Base-by-base conservation (phyloP, 2,797 vertebrate species). In the Sciaenops ocellatus region DNA sequence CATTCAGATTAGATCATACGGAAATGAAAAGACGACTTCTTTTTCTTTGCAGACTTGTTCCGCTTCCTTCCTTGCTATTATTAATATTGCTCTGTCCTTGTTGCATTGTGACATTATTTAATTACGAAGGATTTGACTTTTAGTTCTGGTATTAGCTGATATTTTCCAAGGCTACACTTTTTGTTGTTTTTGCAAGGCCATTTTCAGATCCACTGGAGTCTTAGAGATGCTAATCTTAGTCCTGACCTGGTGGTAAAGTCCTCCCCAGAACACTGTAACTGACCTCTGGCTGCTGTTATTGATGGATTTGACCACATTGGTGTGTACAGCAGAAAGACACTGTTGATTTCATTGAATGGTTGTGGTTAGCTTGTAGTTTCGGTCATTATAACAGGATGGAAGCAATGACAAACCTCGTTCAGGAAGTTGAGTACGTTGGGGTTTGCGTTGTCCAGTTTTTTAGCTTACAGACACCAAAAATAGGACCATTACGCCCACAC, bases 81-180 rank as follows among this genome's bases (percentile, higher is more conserved):
- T 70, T 48, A 42, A 48, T 51, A 9, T 55, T 0, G 1, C 44
- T 73, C 18, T 52, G 30, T n/a, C 20, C 57, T 26, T 24, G 47
- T 38, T 70, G 42, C 55, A 18, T 26, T 56, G 15, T 70, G 50
- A 64, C 78, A 50, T 57, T 57, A 66, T 73, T 81, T 82, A 10
- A 82, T 83, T 83, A 76, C 26, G 26, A 73, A 48, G 42, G 74
- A 78, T 84, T 83, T 83, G 16, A 26, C 76, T 38, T 76, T 62
- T 71, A 34, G 55, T 79, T 84, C 61, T 71, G 17, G 79, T 76
- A 42, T 66, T 80, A 69, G 41, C 12, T 42, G 62, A 63, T 50
- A 41, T 69, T 76, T 24, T 54, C 61, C 17, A 16, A 56, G 50
- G 16, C 59, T 42, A 4, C 5, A 18, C 8, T 61, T n/a, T 41